Base-by-base conservation (phyloP, 2,797 vertebrate genomes). In the Sitta carolinensis region DNA sequence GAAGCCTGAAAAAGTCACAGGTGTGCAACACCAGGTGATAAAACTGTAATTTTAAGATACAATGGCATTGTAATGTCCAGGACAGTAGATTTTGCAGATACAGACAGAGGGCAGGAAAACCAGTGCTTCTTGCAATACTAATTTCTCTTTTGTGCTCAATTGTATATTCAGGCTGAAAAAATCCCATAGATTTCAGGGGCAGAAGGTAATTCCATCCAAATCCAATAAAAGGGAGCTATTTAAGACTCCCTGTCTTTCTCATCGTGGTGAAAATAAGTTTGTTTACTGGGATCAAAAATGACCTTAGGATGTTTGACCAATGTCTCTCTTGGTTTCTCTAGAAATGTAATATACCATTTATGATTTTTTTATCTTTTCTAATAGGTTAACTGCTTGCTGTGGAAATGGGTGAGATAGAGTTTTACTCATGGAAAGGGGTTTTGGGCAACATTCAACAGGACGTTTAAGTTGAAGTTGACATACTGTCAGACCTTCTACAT, bases 11-110 rank as follows among this genome's bases (percentile, higher is more conserved):
- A 97, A 96, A 92, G 81, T 96, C 95, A 96, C 94, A 97, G 89
- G 94, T 96, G 89, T 19, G 0, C 89, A 95, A 96, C 82, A 93
- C 80, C 89, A 95, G 95, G 95, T 97, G 96, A 97, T 98, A 95
- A 97, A 97, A 97, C 87, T 95, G 87, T 95, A 95, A 97, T 91
- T 78, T 72, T 93, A 87, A 82, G 13, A 74, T 91, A 93, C 93
- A 87, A 90, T 95, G 91, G 92, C 93, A 96, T 81, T 73, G 92
- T 89, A 70, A 78, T 21, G 32, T 74, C 63, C 67, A 63, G 80
- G 62, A 67, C 72, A 90, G 94, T 55, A 40, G 57, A 87, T 87
- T 82, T 68, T 85, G 59, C 48, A 64, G 69, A 68, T 72, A 72
- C 13, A 84, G 82, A 73, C 74, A 90, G 70, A 89, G 61, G 67